These are phyloP conservation scores for Folsomia manolachei DNA, from an alignment of 2,888 invertebrate genomes.

Conservation along the genomic window DNA sequence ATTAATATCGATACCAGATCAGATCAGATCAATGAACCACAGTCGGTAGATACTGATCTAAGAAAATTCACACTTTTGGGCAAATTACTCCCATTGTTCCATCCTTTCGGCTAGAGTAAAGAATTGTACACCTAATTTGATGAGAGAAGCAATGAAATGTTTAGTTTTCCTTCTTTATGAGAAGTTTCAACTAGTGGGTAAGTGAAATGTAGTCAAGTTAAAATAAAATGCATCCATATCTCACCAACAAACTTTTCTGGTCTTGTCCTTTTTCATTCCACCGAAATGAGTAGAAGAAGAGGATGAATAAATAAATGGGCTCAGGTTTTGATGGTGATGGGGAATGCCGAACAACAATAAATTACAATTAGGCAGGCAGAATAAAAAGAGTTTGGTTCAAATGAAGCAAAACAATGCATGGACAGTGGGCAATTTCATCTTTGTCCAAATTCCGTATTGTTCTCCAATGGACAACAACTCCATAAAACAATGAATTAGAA, in stretches of 20 bases:
- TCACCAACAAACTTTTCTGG: neutral
- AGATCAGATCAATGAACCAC: neutral
- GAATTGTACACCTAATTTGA: no score
- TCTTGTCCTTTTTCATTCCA: neutral
- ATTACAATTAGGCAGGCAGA: conserved; percentile 31
- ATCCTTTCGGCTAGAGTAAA: neutral
- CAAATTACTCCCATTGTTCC: neutral
- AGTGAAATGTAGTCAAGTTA: neutral
- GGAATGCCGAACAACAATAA: conserved; percentile 24
- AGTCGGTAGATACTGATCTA: neutral
- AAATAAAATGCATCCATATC: neutral
- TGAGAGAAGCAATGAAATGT: neutral
- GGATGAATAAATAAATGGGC: neutral
- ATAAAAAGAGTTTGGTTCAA: conserved; percentile 18
- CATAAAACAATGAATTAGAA: no score
- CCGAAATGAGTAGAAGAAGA: neutral
- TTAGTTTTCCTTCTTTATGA: neutral
- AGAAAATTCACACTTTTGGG: neutral
- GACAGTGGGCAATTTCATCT: no score
- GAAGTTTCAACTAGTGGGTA: neutral
- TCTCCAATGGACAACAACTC: no score
- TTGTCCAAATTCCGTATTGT: no score
- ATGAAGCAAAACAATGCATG: neutral
- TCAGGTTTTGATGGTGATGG: neutral
- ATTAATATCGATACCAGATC: neutral